These are phyloP conservation scores for Brachypteracias leptosomus DNA, from an alignment of 2,113 vertebrate species.

Conservation along the genomic window DNA sequence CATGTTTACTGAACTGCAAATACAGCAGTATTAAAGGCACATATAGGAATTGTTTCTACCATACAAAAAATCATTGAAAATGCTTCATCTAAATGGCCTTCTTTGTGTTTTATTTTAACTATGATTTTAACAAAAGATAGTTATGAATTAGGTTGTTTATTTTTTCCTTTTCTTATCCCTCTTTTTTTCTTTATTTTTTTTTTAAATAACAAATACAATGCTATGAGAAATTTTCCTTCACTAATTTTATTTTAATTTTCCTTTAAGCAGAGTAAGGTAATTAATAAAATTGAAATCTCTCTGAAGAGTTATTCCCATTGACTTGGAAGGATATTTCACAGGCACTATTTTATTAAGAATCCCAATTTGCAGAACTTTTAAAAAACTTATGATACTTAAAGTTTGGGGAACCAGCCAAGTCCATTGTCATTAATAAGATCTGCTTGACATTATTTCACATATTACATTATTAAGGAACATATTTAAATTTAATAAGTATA, in stretches of 20 bases:
- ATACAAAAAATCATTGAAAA: constrained; percentile 32
- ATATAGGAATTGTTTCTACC: constrained; percentile 40
- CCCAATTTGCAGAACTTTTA: neutral
- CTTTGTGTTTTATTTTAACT: constrained; percentile 13
- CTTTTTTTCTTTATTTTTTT: neutral
- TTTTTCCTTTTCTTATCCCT: neutral
- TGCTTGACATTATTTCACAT: neutral
- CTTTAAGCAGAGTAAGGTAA: neutral
- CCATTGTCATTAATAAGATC: neutral
- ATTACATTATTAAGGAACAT: neutral
- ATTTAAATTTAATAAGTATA: neutral
- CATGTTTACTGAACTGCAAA: constrained; percentile 68
- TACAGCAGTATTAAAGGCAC: constrained; percentile 63
- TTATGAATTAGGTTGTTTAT: neutral
- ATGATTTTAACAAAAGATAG: neutral
- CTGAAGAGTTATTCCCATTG: neutral
- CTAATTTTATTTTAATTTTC: constrained; percentile 37
- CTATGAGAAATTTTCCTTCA: neutral
- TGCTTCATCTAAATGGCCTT: constrained; percentile 42
- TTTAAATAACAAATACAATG: neutral
- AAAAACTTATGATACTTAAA: neutral
- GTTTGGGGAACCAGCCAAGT: neutral
- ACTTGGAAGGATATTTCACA: neutral
- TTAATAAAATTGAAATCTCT: neutral
- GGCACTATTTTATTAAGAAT: neutral